phyloP scores from a whole-genome alignment of 2,797 vertebrate genomes.

The Cyclura pinguis region DNA sequence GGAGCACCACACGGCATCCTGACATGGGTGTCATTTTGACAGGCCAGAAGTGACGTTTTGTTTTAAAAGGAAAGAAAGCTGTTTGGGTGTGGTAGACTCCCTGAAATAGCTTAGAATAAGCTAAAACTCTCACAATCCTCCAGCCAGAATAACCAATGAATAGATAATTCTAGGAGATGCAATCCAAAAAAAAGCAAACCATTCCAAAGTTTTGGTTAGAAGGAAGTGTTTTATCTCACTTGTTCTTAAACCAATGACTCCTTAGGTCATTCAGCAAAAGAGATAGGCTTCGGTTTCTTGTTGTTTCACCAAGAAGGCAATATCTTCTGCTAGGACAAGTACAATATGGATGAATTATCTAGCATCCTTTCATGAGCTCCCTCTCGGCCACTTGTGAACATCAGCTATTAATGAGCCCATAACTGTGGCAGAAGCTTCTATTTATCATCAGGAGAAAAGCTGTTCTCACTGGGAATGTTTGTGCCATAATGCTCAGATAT shows the following conservation, averaged over 20 bases:
- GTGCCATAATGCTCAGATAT: background rate
- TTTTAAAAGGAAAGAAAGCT: too few species aligned
- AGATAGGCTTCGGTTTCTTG: background rate
- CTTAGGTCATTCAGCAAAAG: conserved; percentile 14
- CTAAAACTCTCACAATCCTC: background rate
- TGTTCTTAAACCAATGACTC: background rate
- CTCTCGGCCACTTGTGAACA: accelerated
- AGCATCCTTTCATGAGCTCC: background rate
- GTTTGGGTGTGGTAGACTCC: too few species aligned
- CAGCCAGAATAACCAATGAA: too few species aligned
- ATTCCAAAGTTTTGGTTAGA: background rate
- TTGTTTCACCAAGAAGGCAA: background rate
- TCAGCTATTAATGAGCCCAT: background rate
- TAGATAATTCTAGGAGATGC: too few species aligned
- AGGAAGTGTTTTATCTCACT: background rate
- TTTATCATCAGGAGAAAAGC: background rate
- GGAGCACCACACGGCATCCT: too few species aligned
- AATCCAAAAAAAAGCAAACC: too few species aligned
- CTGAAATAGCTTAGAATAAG: too few species aligned
- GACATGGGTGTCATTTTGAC: too few species aligned
- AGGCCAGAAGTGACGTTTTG: too few species aligned
- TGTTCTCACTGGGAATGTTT: background rate
- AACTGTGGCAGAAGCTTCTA: background rate
- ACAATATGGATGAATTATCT: background rate
- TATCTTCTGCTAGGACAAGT: background rate